Evolutionary conservation across 2,797 vertebrate species (phyloP), one percentile per base, ranked within the genome.

Genomic region (Silurus lanzhouensis): DNA sequence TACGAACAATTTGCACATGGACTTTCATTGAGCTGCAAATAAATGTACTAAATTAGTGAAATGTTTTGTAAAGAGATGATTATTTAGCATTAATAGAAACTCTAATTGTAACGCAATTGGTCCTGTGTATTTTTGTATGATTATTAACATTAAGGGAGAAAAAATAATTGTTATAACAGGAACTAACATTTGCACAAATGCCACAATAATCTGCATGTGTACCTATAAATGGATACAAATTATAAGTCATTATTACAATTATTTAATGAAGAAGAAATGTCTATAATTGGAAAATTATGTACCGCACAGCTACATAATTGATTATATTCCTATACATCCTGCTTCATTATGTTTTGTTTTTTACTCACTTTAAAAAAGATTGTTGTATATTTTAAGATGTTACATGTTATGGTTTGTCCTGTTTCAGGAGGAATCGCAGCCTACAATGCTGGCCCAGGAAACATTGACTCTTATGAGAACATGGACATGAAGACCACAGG

Each of bases 371-470:
- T 75, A 55, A 74, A 71, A 71, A 13, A 17, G 4, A 52, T 22
- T 52, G 20, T 74, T 52, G 46, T 52, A 1, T 76, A 31, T 58
- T 5, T 19, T 31, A 52, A 17, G n/a, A 31, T 12, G 15, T 27
- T 57, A 57, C 52, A 22, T 72, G 22, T 52, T 72, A 52, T 72
- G 14, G 8, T 46, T 25, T 48, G 44, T 66, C 15, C 46, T 66
- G 46, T 81, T 74, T 85, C 67, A 92, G 92, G 91, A 9, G 92
- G 89, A 72, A 91, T 92, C 60, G 71, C 91, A 46, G 91, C 91
- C 44, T 92, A 92, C 78, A 92, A 92, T 9, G 66, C 81, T n/a
- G 90, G 90, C 2, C 48, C 20, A 15, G 70, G 12, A 2, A 92
- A 91, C 46, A 87, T 92, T 20, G 64, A 13, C 12, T 85, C 86